phyloP scores from a whole-genome alignment of 2,113 vertebrate genomes.

The Perca flavescens region DNA sequence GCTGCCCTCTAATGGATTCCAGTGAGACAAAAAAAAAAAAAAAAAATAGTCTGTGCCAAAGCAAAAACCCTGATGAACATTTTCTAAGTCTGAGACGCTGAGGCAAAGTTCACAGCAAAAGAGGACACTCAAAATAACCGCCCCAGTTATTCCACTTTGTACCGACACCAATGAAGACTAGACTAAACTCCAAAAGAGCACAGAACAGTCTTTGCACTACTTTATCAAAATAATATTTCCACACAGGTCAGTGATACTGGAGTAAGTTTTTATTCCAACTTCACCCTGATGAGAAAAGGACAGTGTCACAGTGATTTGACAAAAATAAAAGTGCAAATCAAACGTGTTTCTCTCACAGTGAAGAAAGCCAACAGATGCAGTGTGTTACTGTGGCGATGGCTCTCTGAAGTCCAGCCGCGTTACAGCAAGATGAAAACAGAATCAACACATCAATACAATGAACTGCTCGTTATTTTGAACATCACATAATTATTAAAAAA shows the following conservation, averaged over 20 bases:
- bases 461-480: constrained; percentile 40
- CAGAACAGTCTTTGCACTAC: neutral
- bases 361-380: constrained; percentile 28
- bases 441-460: constrained; percentile 33
- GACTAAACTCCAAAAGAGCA: neutral
- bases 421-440: constrained; percentile 54
- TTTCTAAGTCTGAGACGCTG: constrained; percentile 8
- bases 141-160: constrained; percentile 31
- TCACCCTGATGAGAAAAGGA: constrained; percentile 52
- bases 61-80: neutral
- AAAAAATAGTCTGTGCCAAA: neutral
- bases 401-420: constrained; percentile 32
- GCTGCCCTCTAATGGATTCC: constrained; percentile 22
- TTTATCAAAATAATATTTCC: neutral
- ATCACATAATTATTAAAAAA: constrained; percentile 35
- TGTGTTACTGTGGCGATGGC: constrained; percentile 39
- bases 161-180: neutral
- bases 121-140: constrained; percentile 43
- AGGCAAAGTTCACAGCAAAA: neutral
- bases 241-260: constrained; percentile 49
- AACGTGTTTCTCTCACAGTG: constrained; percentile 35
- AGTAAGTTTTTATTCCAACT: constrained; percentile 72
- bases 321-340: constrained; percentile 64
- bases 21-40: neutral
- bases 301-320: constrained; percentile 72